These are phyloP conservation scores for Argyrosomus japonicus DNA, from an alignment of 2,113 vertebrate species.

Conservation along the genomic window DNA sequence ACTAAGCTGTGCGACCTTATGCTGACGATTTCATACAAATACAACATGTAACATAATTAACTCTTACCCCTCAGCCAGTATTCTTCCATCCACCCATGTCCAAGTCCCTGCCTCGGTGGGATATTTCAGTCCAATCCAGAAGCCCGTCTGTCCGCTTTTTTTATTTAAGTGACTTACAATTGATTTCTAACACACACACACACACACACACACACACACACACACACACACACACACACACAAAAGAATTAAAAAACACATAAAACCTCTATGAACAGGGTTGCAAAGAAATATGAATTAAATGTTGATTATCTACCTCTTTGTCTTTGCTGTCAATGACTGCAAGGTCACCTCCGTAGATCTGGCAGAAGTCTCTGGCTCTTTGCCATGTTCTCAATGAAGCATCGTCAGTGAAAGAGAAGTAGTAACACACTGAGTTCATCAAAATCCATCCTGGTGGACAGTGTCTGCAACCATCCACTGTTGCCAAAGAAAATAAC, in stretches of 20 bases:
- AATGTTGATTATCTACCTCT: conserved; percentile 39
- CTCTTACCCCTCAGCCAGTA: conserved; percentile 54
- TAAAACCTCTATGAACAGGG: background rate
- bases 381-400: conserved; percentile 36
- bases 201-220: no score
- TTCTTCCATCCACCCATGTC: conserved; percentile 68
- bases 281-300: background rate
- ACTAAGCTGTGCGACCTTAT: background rate
- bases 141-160: background rate
- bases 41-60: background rate
- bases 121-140: conserved; percentile 74
- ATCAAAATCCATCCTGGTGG: conserved; percentile 56
- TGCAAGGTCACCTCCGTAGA: conserved; percentile 64
- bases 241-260: background rate
- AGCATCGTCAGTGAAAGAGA: background rate
- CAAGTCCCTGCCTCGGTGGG: conserved; percentile 47
- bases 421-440: conserved; percentile 66
- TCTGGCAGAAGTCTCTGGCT: conserved; percentile 56
- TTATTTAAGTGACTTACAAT: conserved; percentile 30
- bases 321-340: conserved; percentile 60
- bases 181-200: conserved; percentile 53
- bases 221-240: no score
- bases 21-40: background rate
- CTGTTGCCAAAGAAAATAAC: conserved; percentile 49
- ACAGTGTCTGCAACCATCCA: conserved; percentile 59